Base-by-base conservation (phyloP, 2,797 vertebrate species). In the Lophotriccus pileatus region DNA sequence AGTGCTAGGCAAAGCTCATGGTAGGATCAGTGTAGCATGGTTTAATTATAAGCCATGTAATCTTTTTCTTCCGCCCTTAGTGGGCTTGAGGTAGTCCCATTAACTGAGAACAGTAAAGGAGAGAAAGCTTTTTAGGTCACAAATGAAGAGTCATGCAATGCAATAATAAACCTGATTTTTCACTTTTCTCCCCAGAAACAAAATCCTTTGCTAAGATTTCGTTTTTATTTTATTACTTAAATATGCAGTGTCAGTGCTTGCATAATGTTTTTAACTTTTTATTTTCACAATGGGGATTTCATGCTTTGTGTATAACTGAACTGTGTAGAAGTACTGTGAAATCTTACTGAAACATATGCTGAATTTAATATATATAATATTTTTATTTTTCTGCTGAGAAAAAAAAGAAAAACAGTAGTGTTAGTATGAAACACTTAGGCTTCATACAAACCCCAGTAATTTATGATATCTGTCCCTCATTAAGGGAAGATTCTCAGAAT, bases 241-340 rank as follows among this genome's bases (percentile, higher is more conserved):
- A 77, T 89, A 77, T 50, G 56, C 49, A 78, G 7, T 92, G 21
- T 79, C 43, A 89, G 55, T 84, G 43, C 59, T 96, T 89, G 89
- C 14, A 87, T 72, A 93, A 91, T 83, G 24, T 60, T 96, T 94
- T 89, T 36, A 73, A 83, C 56, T 91, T 49, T 90, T 95, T 88
- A 84, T 92, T 90, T 66, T 81, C 56, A 94, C 88, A 93, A 47
- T 7, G 21, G 34, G 63, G 53, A 66, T 96, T 97, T 95, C 84
- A 41, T 72, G 81, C 69, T 23, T 87, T 67, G 46, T 90, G 30
- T 91, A 39, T 72, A 96, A 85, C 70, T 77, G 32, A 94, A 95
- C 92, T 89, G 25, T 60, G 91, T 59, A 78, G 67, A 66, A 88
- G 94, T 94, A 49, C 41, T 78, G 46, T 91, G 86, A 92, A 85